phyloP scores from a whole-genome alignment of 2,113 vertebrate genomes.

The Cyrtonyx montezumae region DNA sequence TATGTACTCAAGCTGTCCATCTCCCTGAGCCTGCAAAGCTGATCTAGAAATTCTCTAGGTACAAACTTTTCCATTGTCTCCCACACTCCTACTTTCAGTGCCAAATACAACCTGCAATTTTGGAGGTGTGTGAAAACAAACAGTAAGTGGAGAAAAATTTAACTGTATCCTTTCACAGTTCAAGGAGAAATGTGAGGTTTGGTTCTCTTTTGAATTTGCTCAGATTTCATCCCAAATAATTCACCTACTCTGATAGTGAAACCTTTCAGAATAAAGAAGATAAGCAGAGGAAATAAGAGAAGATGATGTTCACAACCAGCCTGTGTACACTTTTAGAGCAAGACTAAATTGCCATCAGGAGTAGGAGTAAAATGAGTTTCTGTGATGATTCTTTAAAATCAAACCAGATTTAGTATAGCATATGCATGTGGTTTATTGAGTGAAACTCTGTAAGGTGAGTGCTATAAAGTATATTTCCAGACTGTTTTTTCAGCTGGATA shows the following conservation, averaged over 20 bases:
- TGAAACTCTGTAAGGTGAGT: constrained; percentile 78
- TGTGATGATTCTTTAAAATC: constrained; percentile 60
- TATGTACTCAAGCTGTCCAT: background rate
- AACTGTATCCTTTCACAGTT: background rate
- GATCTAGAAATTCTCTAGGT: constrained; percentile 19
- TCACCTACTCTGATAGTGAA: constrained; percentile 14
- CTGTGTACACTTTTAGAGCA: background rate
- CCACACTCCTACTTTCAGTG: background rate
- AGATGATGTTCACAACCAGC: constrained; percentile 32
- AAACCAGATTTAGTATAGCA: constrained; percentile 61
- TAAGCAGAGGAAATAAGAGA: constrained; percentile 47
- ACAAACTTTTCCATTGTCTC: constrained; percentile 44
- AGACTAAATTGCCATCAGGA: constrained; percentile 37
- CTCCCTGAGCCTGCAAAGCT: background rate
- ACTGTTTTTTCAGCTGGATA: constrained; percentile 81
- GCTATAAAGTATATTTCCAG: constrained; percentile 75
- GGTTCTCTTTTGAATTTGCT: constrained; percentile 11
- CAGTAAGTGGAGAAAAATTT: background rate
- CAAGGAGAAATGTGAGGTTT: background rate
- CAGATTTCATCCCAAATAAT: background rate
- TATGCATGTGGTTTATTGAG: constrained; percentile 71
- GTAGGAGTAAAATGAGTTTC: constrained; percentile 61
- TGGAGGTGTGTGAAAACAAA: constrained; percentile 41
- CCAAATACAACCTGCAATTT: constrained; percentile 20
- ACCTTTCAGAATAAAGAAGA: constrained; percentile 38